Evolutionary conservation across 2,797 vertebrate species (phyloP), one percentile per base, ranked within the genome.

Genomic region (Takifugu ocellatus): DNA sequence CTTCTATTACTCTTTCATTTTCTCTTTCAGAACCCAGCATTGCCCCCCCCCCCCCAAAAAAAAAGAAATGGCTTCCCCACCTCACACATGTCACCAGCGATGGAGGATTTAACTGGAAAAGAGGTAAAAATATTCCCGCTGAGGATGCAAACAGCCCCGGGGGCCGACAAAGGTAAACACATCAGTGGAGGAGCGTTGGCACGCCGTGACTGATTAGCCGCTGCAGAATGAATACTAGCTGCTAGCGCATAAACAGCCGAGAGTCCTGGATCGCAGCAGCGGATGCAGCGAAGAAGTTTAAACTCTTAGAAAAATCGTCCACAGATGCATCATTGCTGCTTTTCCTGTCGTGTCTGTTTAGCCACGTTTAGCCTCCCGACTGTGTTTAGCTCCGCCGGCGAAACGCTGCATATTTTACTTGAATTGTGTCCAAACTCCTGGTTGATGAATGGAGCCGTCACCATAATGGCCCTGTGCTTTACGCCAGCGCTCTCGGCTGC

Each of bases 81-180:
- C 45, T 63, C 33, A 49, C 49, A 56, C 53, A 56, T 61, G 44
- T 43, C 61, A 56, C 50, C 57, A 61, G 71, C 59, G 65, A 84
- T 84, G 74, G 79, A 78, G 55, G 71, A 72, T 84, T 84, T 75
- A 81, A 55, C 45, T 12, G 60, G 60, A 66, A 77, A 75, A 58
- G 56, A 61, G 56, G 68, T 61, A 54, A 36, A 66, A 74, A 61
- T 70, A 72, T 73, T 79, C 57, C 63, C 49, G 58, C 31, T 47
- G 52, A 70, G 62, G 69, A 49, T 43, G 53, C 73, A 76, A 84
- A 85, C 70, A 79, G 62, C 66, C 66, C 55, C 42, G 6, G 56
- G 74, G 74, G 66, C 5, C 2, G n/a, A 21, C 2, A 16, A 65
- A 75, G 72, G 73, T 61, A 72, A 82, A 79, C 70, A 73, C 65